Base-by-base conservation (phyloP, 2,113 vertebrate species). In the Phaethornis superciliosus region DNA sequence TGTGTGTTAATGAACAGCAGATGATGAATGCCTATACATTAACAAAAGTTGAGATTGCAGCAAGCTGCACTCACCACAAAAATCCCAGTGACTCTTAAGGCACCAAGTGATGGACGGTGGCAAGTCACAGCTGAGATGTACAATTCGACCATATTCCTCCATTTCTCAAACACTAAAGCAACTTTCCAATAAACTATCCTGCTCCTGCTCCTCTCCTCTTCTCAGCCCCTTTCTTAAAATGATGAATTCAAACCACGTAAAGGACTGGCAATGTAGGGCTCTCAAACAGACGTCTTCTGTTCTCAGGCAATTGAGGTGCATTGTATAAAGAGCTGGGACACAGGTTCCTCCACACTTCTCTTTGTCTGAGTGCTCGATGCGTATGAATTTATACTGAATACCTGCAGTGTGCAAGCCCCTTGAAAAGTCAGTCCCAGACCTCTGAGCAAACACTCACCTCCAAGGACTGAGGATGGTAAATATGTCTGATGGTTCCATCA, bases 1-100 rank as follows among this genome's bases (percentile, higher is more conserved):
- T 97, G 96, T 97, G 97, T 97, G 91, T 98, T 98, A 98, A 98
- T 98, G 98, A 98, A 98, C 96, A 94, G 95, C 85, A 93, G 79
- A 96, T 82, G 89, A 90, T 94, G 98, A 98, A 99, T 99, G 98
- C 98, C 98, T 99, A 97, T 97, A 99, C 99, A 99, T 98, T 98
- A 98, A 98, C 98, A 97, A 96, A 97, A 90, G 95, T 94, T 92
- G 92, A 81, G 75, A 42, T 94, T 95, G 77, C 91, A 95, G 96
- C 96, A 92, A 96, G 47, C 88, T 93, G 94, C 23, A 11, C 77
- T 91, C 79, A 46, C 90, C 92, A 69, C 85, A 96, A 95, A 68
- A 90, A 95, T 90, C 40, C 55, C 27, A 12, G 85, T 8, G 30
- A 40, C 63, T 71, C 49, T 46, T 33, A 37, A 82, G 71, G 69